Base-by-base conservation (phyloP, 2,797 vertebrate species). In the Melanotaenia nigrans region DNA sequence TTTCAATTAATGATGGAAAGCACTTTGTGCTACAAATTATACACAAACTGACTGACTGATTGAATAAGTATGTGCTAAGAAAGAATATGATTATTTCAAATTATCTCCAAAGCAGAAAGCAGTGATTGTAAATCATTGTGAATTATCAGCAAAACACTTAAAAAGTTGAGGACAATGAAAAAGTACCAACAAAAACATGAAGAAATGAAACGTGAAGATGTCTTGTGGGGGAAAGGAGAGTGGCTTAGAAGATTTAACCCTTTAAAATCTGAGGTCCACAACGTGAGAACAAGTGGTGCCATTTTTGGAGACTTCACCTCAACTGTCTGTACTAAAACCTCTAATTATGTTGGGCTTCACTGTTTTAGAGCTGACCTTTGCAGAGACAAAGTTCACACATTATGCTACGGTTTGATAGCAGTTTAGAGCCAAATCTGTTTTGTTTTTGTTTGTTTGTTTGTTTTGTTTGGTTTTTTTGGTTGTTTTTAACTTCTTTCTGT, bases 1-100 rank as follows among this genome's bases (percentile, higher is more conserved):
- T 22, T 22, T 51, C 47, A 51, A 33, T 12, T 22, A n/a, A 51
- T 10, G 3, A 22, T 4, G 47, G n/a, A 22, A 22, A 22, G n/a
- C 3, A 51, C 10, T 22, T 51, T 22, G n/a, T 11, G 9, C 22
- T 22, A 51, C n/a, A 51, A 51, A 22, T 49, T n/a, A 7, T 20
- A 7, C 20, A 22, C 22, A 51, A 11, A 45, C 6, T 20, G 16
- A 45, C 20, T 47, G 45, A 22, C 9, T 22, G 47, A 51, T 22
- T 75, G 61, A 75, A 81, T 62, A 36, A 77, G 47, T 55, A 71
- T 67, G 82, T 66, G 77, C 28, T 61, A 70, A 75, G 33, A 38
- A 45, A 45, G 64, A 58, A 70, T 77, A 53, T 68, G 66, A 74
- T 80, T 59, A 63, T 63, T 68, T 67, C 61, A 45, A 79, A 47